Evolutionary conservation across 2,888 invertebrate genomes (phyloP).

Genomic region (Caenorhabditis sulstoni): DNA sequence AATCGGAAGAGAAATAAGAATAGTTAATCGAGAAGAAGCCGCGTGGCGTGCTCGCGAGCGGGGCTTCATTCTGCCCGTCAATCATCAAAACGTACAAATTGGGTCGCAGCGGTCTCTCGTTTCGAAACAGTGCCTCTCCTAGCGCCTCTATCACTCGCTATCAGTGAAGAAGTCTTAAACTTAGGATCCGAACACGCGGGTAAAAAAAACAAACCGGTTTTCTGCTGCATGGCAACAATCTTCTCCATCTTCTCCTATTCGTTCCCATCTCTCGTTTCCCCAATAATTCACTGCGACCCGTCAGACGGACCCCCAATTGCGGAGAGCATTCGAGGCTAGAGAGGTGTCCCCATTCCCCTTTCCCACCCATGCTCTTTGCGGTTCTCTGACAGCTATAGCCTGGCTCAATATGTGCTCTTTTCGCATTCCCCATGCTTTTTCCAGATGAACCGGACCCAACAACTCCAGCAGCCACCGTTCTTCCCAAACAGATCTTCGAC

Average conservation of each 20-base stretch:
- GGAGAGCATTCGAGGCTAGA: not conserved
- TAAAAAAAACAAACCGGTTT: constrained; percentile 14
- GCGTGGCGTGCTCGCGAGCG: too few relatives aligned
- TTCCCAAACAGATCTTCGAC: constrained; percentile 2
- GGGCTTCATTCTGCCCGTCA: not conserved
- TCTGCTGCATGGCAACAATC: not conserved
- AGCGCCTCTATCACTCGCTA: constrained; percentile 9
- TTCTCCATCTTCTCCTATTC: not conserved
- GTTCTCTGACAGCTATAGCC: too few relatives aligned
- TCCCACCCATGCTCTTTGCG: not conserved
- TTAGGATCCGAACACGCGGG: too few relatives aligned
- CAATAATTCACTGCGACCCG: constrained; percentile 14
- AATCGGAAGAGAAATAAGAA: too few relatives aligned
- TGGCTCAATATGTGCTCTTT: not conserved
- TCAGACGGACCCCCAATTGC: constrained; percentile 8
- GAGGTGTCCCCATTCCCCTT: constrained; percentile 8
- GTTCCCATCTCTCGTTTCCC: constrained; percentile 2
- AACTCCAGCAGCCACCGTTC: constrained; percentile 17
- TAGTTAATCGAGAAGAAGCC: too few relatives aligned
- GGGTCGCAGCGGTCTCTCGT: too few relatives aligned
- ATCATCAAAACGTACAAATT: constrained; percentile 2
- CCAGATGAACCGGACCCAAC: constrained; percentile 35
- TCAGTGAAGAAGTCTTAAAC: constrained; percentile 14
- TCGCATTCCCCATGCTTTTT: not conserved
- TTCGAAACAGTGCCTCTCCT: too few relatives aligned